Percentiles rank a stretch among this genome's conserved stretches.
Conservation (phyloP, 1,140 invertebrate genomes). For the Galendromus occidentalis region DNA sequence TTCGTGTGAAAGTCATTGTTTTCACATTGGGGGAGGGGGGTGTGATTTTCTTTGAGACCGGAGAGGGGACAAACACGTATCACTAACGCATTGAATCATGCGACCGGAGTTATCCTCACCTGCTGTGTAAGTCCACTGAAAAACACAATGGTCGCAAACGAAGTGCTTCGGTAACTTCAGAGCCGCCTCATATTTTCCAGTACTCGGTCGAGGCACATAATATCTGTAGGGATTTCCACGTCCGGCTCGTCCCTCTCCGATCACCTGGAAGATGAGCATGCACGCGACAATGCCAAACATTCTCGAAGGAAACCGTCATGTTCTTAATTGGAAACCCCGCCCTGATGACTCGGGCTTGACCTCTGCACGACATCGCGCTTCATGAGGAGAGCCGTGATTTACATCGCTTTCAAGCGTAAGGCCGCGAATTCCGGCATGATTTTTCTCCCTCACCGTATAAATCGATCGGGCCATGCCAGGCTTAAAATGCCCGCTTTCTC, state of each 20-base stretch:
- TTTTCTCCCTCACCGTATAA: too few species aligned
- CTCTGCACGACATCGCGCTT: too few species aligned
- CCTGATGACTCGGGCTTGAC: too few species aligned
- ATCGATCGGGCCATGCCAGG: too few species aligned
- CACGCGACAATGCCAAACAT: too few species aligned
- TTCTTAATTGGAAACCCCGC: too few species aligned
- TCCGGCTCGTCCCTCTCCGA: background rate
- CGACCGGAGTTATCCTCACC: constrained; percentile 19
- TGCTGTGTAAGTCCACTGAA: constrained; percentile 27
- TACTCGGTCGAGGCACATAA: constrained; percentile 13
- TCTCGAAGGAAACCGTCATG: too few species aligned
- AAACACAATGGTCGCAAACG: constrained; percentile 24
- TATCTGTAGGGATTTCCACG: background rate
- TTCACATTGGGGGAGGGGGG: background rate
- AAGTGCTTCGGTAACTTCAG: constrained; percentile 22
- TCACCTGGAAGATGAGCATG: background rate
- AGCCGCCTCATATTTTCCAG: constrained; percentile 17
- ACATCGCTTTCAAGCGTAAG: too few species aligned
- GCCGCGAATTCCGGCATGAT: too few species aligned
- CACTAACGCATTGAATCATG: background rate
- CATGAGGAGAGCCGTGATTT: too few species aligned
- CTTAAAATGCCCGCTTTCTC: too few species aligned
- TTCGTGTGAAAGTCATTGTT: background rate
- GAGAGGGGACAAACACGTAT: constrained; percentile 7
- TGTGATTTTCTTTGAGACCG: background rate